Conservation (phyloP, 2,113 vertebrate genomes). For the Gallinago paraguaiae region DNA sequence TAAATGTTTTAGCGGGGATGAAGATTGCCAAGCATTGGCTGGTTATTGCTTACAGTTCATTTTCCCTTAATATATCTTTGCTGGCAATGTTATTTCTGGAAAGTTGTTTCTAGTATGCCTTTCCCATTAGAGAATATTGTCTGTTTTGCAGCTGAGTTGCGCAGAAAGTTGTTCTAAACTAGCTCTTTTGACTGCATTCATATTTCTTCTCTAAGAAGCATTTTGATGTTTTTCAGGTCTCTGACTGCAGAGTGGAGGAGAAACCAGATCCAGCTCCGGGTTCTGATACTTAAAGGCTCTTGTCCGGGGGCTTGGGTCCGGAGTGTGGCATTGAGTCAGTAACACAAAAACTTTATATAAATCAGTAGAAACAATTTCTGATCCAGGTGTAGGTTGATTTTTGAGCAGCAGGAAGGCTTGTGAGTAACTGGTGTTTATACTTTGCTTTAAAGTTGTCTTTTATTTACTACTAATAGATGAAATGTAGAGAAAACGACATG, state of each 20-base stretch:
- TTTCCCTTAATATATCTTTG: constrained; percentile 64
- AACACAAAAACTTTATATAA: background rate
- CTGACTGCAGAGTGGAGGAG: background rate
- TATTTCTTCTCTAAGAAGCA: background rate
- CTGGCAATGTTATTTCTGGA: constrained; percentile 64
- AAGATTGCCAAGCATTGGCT: constrained; percentile 57
- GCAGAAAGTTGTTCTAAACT: constrained; percentile 17
- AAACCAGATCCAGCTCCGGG: background rate
- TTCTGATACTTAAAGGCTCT: background rate
- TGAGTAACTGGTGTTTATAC: background rate
- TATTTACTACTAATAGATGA: background rate
- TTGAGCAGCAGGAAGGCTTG: background rate
- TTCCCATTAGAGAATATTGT: constrained; percentile 66
- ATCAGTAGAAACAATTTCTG: background rate
- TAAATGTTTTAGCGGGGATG: constrained; percentile 52
- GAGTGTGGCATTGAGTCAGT: background rate
- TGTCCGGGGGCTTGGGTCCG: rapidly evolving
- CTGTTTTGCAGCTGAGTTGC: constrained; percentile 53
- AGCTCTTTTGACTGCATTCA: background rate
- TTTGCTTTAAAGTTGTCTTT: background rate
- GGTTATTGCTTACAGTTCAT: constrained; percentile 58
- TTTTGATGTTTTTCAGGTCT: background rate
- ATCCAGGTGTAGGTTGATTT: background rate
- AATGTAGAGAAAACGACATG: background rate
- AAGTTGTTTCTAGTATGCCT: constrained; percentile 41